These are phyloP conservation scores for Andrena haemorrhoa DNA, from an alignment of 2,888 invertebrate species.

Conservation along the genomic window DNA sequence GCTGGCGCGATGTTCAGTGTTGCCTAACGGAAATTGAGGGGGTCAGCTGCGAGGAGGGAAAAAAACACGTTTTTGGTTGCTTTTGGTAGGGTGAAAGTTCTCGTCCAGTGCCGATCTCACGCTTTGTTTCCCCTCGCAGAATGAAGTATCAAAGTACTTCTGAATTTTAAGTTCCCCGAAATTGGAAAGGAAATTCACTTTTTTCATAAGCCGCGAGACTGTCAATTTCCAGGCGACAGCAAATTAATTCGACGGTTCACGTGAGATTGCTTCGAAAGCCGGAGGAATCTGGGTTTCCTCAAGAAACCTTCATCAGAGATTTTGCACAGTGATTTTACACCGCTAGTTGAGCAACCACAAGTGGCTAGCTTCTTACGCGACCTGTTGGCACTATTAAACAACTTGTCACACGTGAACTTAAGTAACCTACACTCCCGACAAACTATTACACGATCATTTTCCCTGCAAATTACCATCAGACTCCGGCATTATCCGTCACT, in stretches of 20 bases:
- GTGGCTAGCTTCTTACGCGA: slow-evolving; percentile 9
- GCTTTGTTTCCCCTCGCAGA: background rate
- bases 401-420: slow-evolving; percentile 42
- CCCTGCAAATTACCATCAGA: slow-evolving; percentile 61
- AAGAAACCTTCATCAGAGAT: background rate
- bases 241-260: too few relatives aligned
- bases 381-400: slow-evolving; percentile 21
- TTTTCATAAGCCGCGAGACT: too few relatives aligned
- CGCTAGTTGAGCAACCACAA: background rate
- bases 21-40: slow-evolving; percentile 37
- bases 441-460: slow-evolving; percentile 65
- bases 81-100: background rate
- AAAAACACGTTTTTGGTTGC: slow-evolving; percentile 23
- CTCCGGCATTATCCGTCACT: slow-evolving; percentile 61
- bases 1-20: slow-evolving; percentile 9
- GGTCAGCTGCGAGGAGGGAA: slow-evolving; percentile 17
- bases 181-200: too few relatives aligned
- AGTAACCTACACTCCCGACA: slow-evolving; percentile 37
- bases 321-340: background rate
- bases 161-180: background rate
- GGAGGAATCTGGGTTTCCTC: background rate
- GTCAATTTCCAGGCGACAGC: too few relatives aligned
- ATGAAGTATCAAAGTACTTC: background rate
- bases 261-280: too few relatives aligned
- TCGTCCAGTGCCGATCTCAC: background rate